Evolutionary conservation across 2,888 invertebrate genomes (phyloP).

Genomic region (Calameuta pallipes): DNA sequence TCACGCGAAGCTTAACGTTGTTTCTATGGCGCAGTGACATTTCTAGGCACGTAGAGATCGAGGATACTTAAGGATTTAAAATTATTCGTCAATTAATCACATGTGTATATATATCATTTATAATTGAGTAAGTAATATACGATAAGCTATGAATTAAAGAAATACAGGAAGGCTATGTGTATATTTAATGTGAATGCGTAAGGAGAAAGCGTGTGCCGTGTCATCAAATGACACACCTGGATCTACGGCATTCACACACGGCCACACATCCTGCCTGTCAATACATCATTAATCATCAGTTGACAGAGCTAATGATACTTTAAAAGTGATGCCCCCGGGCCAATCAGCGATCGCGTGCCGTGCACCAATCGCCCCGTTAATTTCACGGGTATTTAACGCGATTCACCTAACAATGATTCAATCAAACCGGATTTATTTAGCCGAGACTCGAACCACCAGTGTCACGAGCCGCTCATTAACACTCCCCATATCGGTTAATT

Average conservation of each 20-base stretch:
- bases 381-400: conserved; percentile 65
- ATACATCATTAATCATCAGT: conserved; percentile 52
- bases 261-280: conserved; percentile 23
- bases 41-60: background rate
- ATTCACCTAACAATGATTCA: conserved; percentile 59
- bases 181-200: background rate
- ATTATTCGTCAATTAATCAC: background rate
- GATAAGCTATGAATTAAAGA: background rate
- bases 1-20: background rate
- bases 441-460: conserved; percentile 24
- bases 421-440: conserved; percentile 57
- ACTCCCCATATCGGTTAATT: conserved; percentile 5
- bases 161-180: background rate
- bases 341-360: conserved; percentile 55
- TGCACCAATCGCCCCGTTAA: conserved; percentile 51
- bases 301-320: conserved; percentile 47
- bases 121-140: background rate
- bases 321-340: conserved; percentile 50
- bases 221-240: conserved; percentile 17
- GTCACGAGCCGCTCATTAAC: conserved; percentile 53
- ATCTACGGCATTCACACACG: background rate
- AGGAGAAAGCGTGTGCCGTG: background rate
- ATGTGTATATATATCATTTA: background rate
- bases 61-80: background rate
- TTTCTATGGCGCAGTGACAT: background rate